phyloP scores from a whole-genome alignment of 2,113 vertebrate species.

The Oryzias javanicus region DNA sequence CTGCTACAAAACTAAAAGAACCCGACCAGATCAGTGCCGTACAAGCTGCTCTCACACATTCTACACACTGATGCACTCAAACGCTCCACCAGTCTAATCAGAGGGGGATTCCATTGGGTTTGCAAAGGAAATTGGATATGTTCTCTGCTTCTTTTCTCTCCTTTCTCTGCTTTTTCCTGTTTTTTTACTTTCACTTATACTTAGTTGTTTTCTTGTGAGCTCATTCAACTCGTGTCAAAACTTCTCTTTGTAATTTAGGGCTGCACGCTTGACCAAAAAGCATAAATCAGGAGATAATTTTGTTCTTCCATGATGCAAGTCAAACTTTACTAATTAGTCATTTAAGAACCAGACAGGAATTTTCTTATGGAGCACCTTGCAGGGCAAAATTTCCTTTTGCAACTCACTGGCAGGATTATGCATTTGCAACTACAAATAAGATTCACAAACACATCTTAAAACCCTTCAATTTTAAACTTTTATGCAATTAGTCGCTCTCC shows the following conservation, averaged over 20 bases:
- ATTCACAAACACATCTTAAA: neutral
- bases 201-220: neutral
- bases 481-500: slow-evolving; percentile 12
- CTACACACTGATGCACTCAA: slow-evolving; percentile 5
- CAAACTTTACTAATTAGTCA: no score
- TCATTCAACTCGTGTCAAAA: no score
- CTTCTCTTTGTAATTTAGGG: no score
- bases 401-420: slow-evolving; percentile 15
- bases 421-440: slow-evolving; percentile 15
- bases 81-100: slow-evolving; percentile 42
- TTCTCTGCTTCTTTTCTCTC: slow-evolving; percentile 23
- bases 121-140: slow-evolving; percentile 53
- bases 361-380: no score
- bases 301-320: no score
- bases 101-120: slow-evolving; percentile 50
- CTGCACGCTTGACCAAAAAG: no score
- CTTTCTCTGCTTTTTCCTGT: neutral
- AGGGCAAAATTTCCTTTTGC: no score
- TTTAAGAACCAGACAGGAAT: no score
- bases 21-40: slow-evolving; percentile 23
- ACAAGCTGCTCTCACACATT: slow-evolving; percentile 23
- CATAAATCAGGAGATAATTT: no score
- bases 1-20: slow-evolving; percentile 7
- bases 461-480: slow-evolving; percentile 5
- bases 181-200: neutral